Evolutionary conservation across 2,113 vertebrate genomes (phyloP), one percentile per base, ranked within the genome.

Genomic region (Garra rufa): DNA sequence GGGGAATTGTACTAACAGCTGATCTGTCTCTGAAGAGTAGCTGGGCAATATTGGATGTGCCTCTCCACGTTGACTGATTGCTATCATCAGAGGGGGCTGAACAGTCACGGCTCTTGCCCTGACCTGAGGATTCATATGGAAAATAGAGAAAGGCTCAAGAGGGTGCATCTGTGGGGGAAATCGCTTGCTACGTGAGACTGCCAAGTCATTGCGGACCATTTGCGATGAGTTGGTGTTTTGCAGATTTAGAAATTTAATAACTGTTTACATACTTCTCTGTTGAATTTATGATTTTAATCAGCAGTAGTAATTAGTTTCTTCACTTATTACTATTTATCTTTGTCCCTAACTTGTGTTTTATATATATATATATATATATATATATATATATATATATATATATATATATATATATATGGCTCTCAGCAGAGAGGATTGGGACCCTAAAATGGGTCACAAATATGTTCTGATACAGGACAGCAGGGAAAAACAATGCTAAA

Each of bases 1-100:
- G 63, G 82, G 28, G 82, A 89, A 89, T 26, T 85, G 79, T 59
- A 74, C 77, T 59, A 89, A 88, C 43, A 86, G 83, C 74, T 71
- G 34, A 73, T 74, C 61, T 77, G 74, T 69, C 73, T 52, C 76
- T 70, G 55, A 76, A 79, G 65, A 79, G 38, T 57, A 57, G 41
- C 28, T 48, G 61, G 75, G 70, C 30, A 86, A 50, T 30, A 57
- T 80, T 80, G 34, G 46, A 52, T 76, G 57, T 79, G 59, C 6
- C 52, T 48, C 50, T 71, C 43, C 59, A 13, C 5, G 8, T 11
- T 82, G 78, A 74, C 57, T 69, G 78, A 77, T 55, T 82, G 43
- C 28, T 80, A 59, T 81, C 50, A 84, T 77, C 77, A 77, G 61
- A 84, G 17, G 77, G 69, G 52, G 50, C 14, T 28, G 63, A 87